Base-by-base conservation (phyloP, 1,140 invertebrate genomes). In the Sycobia sp. region DNA sequence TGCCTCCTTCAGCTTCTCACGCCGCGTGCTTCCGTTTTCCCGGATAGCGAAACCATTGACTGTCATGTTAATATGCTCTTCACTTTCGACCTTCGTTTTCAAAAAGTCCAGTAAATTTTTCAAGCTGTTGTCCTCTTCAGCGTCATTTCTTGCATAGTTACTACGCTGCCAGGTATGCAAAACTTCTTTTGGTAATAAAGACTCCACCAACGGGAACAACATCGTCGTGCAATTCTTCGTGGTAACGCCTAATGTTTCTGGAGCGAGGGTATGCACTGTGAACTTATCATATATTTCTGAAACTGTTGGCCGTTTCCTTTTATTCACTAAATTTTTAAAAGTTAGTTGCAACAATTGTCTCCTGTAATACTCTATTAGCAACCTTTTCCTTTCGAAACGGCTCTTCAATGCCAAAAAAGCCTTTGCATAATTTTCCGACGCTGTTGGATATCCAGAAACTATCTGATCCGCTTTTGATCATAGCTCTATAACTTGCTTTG, bases 191-290 rank as follows among this genome's bases (percentile, higher is more conserved):
- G 76, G 72, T 34, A 34, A 34, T 34, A 11, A 71, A 5, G 75
- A 76, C 46, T 81, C 78, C 1, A 80, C 73, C 9, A 79, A 47
- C 1, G 75, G 74, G 44, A 69, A 73, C 10, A 79, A 32, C 55
- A 76, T 70, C 5, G 73, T 67, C 0, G 69, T 69, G 65, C 68
- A 71, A 39, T 71, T 75, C 22, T 73, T 67, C 22, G 65, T 70
- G 9, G 68, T 72, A 0, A 75, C 69, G n/a, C 70, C 69, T 2
- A 77, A 53, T 3, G 70, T 62, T 38, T 76, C 71, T 3, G 78
- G 62, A 10, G 70, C 65, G 43, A 65, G 43, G 11, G 77, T 59
- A 20, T 76, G 72, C 8, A 68, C 46, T 50, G 74, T 66, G 20
- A 77, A 50, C 18, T 69, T 69, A 50, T 76, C 73, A 54, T 75